Conservation (phyloP, 2,113 vertebrate genomes). For the Aspidoscelis tigris region DNA sequence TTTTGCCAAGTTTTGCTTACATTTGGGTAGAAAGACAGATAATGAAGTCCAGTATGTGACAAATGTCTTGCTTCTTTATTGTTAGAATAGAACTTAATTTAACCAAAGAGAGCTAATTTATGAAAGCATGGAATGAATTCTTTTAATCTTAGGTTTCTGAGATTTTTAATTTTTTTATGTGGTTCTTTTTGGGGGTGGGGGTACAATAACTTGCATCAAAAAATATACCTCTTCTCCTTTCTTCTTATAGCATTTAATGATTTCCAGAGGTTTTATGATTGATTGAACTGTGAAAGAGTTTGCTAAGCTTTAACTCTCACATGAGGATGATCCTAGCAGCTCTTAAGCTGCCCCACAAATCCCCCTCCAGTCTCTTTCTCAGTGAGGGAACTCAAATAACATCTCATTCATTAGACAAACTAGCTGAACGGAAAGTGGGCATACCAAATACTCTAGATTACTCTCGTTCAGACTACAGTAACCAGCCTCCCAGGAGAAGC, state of each 20-base stretch:
- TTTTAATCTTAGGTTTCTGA: no score
- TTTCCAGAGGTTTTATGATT: conserved; percentile 70
- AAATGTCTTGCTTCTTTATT: neutral
- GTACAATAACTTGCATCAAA: conserved; percentile 31
- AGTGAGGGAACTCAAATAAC: conserved; percentile 63
- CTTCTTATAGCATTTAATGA: conserved; percentile 62
- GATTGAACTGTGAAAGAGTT: conserved; percentile 71
- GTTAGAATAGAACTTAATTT: neutral
- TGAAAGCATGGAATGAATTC: neutral
- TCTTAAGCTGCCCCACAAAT: conserved; percentile 56
- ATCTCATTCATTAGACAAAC: conserved; percentile 76
- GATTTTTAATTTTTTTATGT: no score
- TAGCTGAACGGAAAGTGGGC: conserved; percentile 61
- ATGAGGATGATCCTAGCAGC: conserved; percentile 37
- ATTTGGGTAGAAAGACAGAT: neutral
- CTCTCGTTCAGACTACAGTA: conserved; percentile 31
- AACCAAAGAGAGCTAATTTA: no score
- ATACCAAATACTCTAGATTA: conserved; percentile 48
- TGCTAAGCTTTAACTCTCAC: conserved; percentile 55
- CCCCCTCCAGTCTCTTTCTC: conserved; percentile 54
- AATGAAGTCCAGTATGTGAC: neutral
- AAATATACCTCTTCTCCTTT: neutral
- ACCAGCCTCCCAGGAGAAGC: conserved; percentile 50
- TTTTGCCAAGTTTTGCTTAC: neutral
- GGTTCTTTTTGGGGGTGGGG: neutral